A percentile compares a stretch with the other conserved stretches of the same genome.
phyloP scores from a whole-genome alignment of 2,113 vertebrate species.

The Dermatemys mawii region DNA sequence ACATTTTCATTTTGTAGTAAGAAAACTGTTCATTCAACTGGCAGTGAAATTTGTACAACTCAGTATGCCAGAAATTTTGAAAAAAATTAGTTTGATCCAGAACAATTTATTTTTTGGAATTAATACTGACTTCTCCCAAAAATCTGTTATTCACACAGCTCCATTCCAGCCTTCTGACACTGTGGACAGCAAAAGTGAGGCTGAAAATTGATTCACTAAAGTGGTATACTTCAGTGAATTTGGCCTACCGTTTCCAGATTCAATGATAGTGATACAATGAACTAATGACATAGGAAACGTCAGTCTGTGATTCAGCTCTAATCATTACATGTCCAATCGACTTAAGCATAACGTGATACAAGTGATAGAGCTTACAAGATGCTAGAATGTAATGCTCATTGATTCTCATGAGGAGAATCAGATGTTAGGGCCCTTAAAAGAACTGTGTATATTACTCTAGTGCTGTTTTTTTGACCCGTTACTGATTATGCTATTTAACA shows the following conservation, averaged over 20 bases:
- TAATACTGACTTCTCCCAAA: neutral
- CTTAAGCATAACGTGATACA: accelerated
- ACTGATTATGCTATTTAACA: neutral
- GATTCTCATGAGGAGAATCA: neutral
- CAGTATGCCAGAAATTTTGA: neutral
- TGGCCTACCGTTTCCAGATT: neutral
- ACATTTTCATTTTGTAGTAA: too few relatives aligned
- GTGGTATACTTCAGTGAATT: neutral
- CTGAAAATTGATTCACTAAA: neutral
- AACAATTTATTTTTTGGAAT: neutral
- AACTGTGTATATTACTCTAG: accelerated
- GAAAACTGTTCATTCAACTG: too few relatives aligned
- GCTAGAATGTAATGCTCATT: neutral
- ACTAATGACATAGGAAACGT: neutral
- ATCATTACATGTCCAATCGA: neutral
- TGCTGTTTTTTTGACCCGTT: neutral
- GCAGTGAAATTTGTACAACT: neutral
- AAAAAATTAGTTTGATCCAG: neutral
- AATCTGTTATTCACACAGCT: neutral
- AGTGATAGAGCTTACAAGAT: neutral
- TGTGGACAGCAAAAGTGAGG: neutral
- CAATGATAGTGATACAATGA: accelerated
- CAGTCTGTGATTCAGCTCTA: neutral
- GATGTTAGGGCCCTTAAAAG: neutral
- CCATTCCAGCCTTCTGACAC: neutral